Evolutionary conservation across 2,888 invertebrate species (phyloP).

Genomic region (Andrena dorsata): DNA sequence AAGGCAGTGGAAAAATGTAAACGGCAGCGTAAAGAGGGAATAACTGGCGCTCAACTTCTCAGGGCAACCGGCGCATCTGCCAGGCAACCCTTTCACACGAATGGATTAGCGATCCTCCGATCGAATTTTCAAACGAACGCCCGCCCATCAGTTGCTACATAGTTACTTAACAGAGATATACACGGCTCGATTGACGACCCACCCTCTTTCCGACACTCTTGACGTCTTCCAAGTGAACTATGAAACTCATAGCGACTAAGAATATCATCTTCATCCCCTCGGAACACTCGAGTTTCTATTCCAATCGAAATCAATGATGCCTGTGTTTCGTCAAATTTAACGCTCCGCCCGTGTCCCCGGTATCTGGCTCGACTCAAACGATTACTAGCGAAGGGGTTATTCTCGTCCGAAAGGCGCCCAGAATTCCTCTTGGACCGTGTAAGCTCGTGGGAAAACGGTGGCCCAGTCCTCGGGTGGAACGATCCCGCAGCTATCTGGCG

Average conservation of each 20-base stretch:
- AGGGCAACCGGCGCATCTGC: not conserved
- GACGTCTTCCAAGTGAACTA: not conserved
- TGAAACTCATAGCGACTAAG: not conserved
- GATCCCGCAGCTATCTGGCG: slow-evolving; percentile 13
- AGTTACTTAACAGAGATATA: not conserved
- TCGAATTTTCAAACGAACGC: not conserved
- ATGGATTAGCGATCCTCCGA: too few relatives aligned
- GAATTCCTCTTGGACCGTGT: slow-evolving; percentile 2
- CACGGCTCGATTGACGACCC: too few relatives aligned
- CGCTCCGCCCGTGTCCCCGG: not conserved
- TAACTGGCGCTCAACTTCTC: not conserved
- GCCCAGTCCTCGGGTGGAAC: not conserved
- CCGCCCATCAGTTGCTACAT: not conserved
- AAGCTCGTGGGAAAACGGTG: slow-evolving; percentile 24
- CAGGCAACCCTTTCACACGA: not conserved
- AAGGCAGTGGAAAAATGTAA: slow-evolving; percentile 33
- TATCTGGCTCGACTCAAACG: not conserved
- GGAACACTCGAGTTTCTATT: not conserved
- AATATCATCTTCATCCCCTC: not conserved
- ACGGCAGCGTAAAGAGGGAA: not conserved
- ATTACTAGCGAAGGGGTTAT: not conserved
- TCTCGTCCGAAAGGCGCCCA: not conserved
- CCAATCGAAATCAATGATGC: not conserved
- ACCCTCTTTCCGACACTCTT: not conserved
- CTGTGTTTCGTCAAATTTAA: not conserved